Evolutionary conservation across 2,797 vertebrate genomes (phyloP), one percentile per base, ranked within the genome.

Genomic region (Bovichtus diacanthus): DNA sequence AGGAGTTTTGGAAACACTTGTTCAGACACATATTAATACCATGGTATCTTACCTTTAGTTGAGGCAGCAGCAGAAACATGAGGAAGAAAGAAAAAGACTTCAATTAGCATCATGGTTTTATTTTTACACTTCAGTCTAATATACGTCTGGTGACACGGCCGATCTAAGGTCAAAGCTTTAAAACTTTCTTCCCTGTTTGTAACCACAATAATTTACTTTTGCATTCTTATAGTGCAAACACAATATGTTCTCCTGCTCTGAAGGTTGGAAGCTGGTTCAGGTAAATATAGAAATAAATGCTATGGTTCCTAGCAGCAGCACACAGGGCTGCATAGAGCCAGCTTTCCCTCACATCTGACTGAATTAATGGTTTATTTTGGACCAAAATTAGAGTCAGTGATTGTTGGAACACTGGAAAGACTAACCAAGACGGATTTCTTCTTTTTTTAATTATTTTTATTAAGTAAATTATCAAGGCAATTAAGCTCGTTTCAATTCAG

Each of bases 1-100:
- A 27, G 19, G 13, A 41, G 51, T 46, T 29, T 53, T 43, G 15
- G 49, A 31, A 59, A 72, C 41, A 54, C 9, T 15, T 27, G 25
- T 50, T 56, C 7, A 69, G 73, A 70, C 36, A 27, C n/a, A 47
- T 36, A 54, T 80, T 9, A 53, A 58, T 5, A 27, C 3, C 43
- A 23, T 56, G 19, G 38, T 51, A 0, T 85, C 92, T 94, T 94
- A 94, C 93, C 93, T 94, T 71, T 83, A 68, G 82, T 78, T 43
- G 76, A 72, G 59, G 72, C 74, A 63, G 63, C 70, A 86, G 83
- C 59, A 80, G 71, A 51, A 64, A 78, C 90, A 92, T 90, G 71
- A 86, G 36, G 58, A 62, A 78, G 19, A 77, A 51, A 82, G 34
- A 49, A 51, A 84, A 67, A 72, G 23, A 81, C 2, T 8, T 9